Evolutionary conservation across 2,888 invertebrate genomes (phyloP), one percentile per base, ranked within the genome.

Genomic region (Drosophila mettleri): DNA sequence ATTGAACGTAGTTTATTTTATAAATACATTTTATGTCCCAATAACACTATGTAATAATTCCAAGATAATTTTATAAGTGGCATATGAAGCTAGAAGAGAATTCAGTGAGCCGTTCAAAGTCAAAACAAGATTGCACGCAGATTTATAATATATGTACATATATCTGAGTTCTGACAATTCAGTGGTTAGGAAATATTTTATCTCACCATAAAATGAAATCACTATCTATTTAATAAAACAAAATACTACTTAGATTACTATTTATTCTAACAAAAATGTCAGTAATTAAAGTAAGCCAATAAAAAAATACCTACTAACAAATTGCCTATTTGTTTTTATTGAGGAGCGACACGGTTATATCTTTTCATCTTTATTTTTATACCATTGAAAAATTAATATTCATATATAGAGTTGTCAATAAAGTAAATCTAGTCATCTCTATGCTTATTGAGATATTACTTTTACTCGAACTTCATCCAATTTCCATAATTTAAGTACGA

Each of bases 221-320:
- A 38, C 20, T 43, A 16, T 53, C 36, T 34, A 43, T 34, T 45
- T 7, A 53, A 34, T 31, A 29, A 41, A 48, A 29, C 27, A 16
- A 41, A 62, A 57, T 51, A 39, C 34, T 55, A 29, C 31, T 43
- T 69, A 55, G 34, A 65, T 48, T 46, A 36, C 36, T 71, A 46
- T 68, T 45, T 48, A 67, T 58, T 43, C 43, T 73, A 60, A 71
- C 43, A 53, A 34, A 61, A 67, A 53, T 54, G 61, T 62, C 38
- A 74, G 69, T 68, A 73, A 62, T 59, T 27, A 24, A 51, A 54
- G 36, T 45, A 59, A 45, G 43, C 34, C 45, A 52, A 57, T 34
- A 24, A 65, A 29, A 46, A 46, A 46, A 31, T 18, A 62, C 62
- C 38, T 73, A 69, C 73, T 73, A 73, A 73, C 73, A 73, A 74